Percentiles rank a stretch among this genome's conserved stretches.
Conservation (phyloP, 1,140 invertebrate species). For the Oreohelix idahoensis region DNA sequence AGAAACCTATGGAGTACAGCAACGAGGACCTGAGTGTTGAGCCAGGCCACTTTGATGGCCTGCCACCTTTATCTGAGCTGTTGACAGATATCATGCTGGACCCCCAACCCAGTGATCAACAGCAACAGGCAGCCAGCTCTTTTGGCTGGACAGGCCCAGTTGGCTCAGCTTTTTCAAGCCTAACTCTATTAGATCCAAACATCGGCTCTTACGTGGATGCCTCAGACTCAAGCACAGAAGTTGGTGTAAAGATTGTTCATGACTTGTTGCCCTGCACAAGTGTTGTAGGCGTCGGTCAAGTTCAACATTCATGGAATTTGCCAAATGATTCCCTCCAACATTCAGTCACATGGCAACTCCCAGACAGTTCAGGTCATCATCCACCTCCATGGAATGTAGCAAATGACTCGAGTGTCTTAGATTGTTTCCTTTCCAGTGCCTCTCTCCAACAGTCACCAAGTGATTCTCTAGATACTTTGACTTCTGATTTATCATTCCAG, state of each 20-base stretch:
- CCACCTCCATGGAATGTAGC: neutral
- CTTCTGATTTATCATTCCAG: conserved; percentile 34
- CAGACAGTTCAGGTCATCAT: neutral
- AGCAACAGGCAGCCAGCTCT: conserved; percentile 7
- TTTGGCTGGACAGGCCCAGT: conserved; percentile 24
- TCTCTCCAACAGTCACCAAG: neutral
- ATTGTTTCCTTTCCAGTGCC: conserved; percentile 33
- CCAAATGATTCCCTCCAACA: neutral
- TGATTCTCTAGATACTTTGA: conserved; percentile 17
- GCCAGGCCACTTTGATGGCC: conserved; percentile 38
- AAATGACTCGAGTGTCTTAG: conserved; percentile 20
- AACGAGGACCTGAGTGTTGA: conserved; percentile 35
- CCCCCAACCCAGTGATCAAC: conserved; percentile 32
- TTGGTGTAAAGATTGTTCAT: conserved; percentile 29
- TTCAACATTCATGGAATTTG: conserved; percentile 20
- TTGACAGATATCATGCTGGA: conserved; percentile 40
- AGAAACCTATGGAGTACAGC: conserved; percentile 29
- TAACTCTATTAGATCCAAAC: conserved; percentile 22
- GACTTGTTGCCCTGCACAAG: conserved; percentile 33
- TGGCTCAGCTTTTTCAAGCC: neutral
- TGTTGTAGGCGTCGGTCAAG: conserved; percentile 11
- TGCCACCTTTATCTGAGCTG: conserved; percentile 38
- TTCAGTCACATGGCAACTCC: neutral
- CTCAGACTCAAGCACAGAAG: neutral
- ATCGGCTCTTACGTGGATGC: conserved; percentile 28